Evolutionary conservation across 1,140 invertebrate genomes (phyloP), one percentile per base, ranked within the genome.

Genomic region (Diploscapter pachys): DNA sequence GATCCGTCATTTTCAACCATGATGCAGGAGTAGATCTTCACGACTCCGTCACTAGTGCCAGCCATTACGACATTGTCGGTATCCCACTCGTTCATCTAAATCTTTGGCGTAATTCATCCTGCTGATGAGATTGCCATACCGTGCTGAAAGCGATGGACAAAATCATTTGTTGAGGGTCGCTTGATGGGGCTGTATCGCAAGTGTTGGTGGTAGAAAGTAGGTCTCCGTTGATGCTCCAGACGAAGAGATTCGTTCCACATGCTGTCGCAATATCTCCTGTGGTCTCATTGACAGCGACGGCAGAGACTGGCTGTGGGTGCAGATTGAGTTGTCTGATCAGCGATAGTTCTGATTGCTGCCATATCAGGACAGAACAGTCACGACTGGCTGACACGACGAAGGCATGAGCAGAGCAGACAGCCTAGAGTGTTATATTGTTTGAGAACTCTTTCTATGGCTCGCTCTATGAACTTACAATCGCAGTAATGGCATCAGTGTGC

Each of bases 181-280:
- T 80, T 86, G 55, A 81, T 72, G 56, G 65, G 31, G 52, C 76
- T 51, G 92, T 91, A 63, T 93, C 84, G 31, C 72, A 75, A 0
- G 94, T 96, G 86, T 98, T 96, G 0, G 96, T 93, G 80, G 90
- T 90, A 4, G 95, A 94, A 70, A 99, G 87, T 72, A 92, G 90
- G 83, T 93, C 90, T 1, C 96, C 96, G 88, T 99, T 99, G 69
- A 98, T 94, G 70, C 92, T 94, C 95, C 96, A 99, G 5, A 98
- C 89, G 87, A 95, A 93, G 53, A 99, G 86, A 91, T 93, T 96
- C 4, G 94, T 97, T 56, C 93, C 94, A 73, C 94, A 93, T 87
- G 95, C 97, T 2, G 95, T 97, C 13, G 94, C 95, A 84, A 99
- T 97, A 85, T 98, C 96, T 53, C 96, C 96, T 92, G 95, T 98